Conservation (phyloP, 2,113 vertebrate genomes). For the Gobio gobio region DNA sequence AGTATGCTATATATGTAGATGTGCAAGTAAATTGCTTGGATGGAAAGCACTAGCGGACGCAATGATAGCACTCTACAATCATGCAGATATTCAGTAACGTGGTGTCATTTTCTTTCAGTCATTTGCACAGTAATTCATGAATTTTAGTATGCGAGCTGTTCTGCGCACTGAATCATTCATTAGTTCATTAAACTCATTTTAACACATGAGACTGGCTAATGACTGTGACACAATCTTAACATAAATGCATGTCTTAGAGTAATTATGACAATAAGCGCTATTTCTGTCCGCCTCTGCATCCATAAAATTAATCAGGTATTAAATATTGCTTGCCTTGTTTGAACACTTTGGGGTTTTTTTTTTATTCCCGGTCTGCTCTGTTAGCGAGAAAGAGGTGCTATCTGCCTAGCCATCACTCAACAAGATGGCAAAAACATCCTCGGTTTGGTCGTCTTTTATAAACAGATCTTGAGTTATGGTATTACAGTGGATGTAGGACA, state of each 20-base stretch:
- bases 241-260: slow-evolving; percentile 30
- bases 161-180: slow-evolving; percentile 59
- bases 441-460: neutral
- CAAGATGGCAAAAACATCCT: neutral
- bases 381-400: neutral
- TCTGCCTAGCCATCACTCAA: neutral
- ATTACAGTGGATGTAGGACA: neutral
- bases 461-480: slow-evolving; percentile 11
- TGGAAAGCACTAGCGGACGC: neutral
- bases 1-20: neutral
- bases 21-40: slow-evolving; percentile 3
- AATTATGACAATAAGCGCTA: slow-evolving; percentile 17
- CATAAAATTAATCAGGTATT: slow-evolving; percentile 62
- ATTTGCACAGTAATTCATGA: slow-evolving; percentile 41
- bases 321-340: neutral
- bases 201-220: slow-evolving; percentile 34
- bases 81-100: slow-evolving; percentile 26
- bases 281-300: neutral
- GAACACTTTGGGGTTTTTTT: neutral
- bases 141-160: slow-evolving; percentile 49
- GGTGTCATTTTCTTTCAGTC: slow-evolving; percentile 54
- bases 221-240: neutral
- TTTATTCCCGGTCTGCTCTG: neutral
- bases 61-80: neutral
- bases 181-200: slow-evolving; percentile 29